phyloP scores from a whole-genome alignment of 37 sponge, comb jelly and placozoan species.

The Amphimedon queenslandica region DNA sequence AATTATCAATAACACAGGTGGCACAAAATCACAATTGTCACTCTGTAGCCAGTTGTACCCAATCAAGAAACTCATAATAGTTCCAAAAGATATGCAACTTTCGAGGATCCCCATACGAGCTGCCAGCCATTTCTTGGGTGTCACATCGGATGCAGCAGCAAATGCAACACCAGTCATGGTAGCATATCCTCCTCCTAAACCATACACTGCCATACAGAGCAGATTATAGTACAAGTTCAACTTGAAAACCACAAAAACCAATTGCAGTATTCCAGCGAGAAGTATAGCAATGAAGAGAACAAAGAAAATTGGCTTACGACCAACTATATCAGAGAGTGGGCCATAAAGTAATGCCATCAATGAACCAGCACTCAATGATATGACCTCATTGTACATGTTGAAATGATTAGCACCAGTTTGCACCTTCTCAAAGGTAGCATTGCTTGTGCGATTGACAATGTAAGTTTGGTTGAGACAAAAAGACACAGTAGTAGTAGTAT shows the following conservation, averaged over 20 bases:
- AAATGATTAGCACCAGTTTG: not conserved
- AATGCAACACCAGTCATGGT: not conserved
- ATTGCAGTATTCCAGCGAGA: not conserved
- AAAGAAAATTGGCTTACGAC: not conserved
- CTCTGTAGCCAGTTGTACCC: constrained; percentile 22
- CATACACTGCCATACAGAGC: not conserved
- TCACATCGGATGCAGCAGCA: not conserved
- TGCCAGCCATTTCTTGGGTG: constrained; percentile 21
- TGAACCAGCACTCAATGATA: not conserved
- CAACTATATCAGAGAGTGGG: not conserved
- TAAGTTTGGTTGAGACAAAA: not conserved
- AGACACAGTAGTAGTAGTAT: not conserved
- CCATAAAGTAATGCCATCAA: not conserved
- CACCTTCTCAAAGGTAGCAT: not conserved
- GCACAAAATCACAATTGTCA: constrained; percentile 29
- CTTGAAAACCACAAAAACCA: not conserved
- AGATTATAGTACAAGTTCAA: not conserved
- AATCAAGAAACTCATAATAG: constrained; percentile 16
- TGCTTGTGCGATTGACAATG: not conserved
- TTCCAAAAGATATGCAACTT: not conserved
- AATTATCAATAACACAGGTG: constrained; percentile 6
- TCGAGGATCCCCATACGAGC: constrained; percentile 42
- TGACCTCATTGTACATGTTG: not conserved
- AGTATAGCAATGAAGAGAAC: not conserved
- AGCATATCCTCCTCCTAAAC: not conserved